Base-by-base conservation (phyloP, 2,888 invertebrate genomes). In the Diogma glabrata region DNA sequence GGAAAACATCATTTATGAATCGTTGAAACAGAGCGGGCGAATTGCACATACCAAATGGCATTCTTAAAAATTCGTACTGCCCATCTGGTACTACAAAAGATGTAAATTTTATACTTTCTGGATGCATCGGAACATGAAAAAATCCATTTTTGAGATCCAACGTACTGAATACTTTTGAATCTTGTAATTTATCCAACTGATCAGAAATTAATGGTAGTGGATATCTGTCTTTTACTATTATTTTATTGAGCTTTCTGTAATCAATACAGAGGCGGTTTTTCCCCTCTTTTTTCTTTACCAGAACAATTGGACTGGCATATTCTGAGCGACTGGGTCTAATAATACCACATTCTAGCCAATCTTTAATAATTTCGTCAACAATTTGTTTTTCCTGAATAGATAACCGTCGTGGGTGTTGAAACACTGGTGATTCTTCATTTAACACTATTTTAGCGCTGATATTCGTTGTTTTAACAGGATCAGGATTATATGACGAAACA, bases 31-130 rank as follows among this genome's bases (percentile, higher is more conserved):
- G n/a, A 7, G 30, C 26, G 3, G 47, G 30, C 17, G 47, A 47
- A 16, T 4, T 47, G 14, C 30, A 47, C 3, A 47, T 20, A 6
- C 47, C 47, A 30, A 47, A 47, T 7, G 30, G 47, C n/a, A 19
- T 30, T 12, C 47, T 24, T 8, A 28, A 17, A 17, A 47, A 30
- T 2, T 30, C 47, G 2, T 47, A 47, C 17, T 47, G 28, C 2
- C 3, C 28, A 28, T 28, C 28, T 28, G 28, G 3, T 12, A 28
- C 28, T 28, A 28, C 28, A n/a, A 28, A 28, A 9, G 28, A 28
- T 28, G 2, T 28, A 28, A 28, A 28, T 28, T 28, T 28, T 3
- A 2, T 28, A n/a, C 10, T 12, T 12, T 28, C 28, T 28, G 28
- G 28, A 28, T 28, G 28, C 28, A 28, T 28, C n/a, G 28, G 28